Evolutionary conservation across 64 coral and sea anemone genomes (phyloP).

Genomic region (Hydrozoanthus tunicans): DNA sequence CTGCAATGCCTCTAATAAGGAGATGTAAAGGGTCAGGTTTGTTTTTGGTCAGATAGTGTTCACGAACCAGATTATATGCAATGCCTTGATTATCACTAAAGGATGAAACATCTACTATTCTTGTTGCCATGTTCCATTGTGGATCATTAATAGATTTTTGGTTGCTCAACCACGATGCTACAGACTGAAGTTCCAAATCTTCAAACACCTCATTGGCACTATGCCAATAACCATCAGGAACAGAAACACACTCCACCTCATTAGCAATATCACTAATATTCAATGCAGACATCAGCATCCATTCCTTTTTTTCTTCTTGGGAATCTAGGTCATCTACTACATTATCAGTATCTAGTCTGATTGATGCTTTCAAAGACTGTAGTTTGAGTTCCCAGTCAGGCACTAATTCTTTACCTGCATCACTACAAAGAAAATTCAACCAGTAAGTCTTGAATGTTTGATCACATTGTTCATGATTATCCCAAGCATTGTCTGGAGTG

Average conservation of each 20-base stretch:
- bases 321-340: slow-evolving; percentile 46
- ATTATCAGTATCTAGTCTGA: slow-evolving; percentile 34
- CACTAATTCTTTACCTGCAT: slow-evolving; percentile 55
- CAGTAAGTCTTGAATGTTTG: slow-evolving; percentile 19
- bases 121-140: slow-evolving; percentile 6
- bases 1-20: slow-evolving; percentile 29
- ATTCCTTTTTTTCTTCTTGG: not conserved
- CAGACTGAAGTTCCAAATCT: slow-evolving; percentile 1
- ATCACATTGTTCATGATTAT: slow-evolving; percentile 25
- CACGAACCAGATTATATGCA: not conserved
- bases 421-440: slow-evolving; percentile 57
- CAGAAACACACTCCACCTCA: slow-evolving; percentile 21
- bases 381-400: slow-evolving; percentile 58
- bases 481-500: slow-evolving; percentile 41
- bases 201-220: slow-evolving; percentile 24
- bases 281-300: not conserved
- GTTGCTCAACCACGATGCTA: slow-evolving; percentile 28
- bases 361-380: slow-evolving; percentile 31
- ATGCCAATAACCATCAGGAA: slow-evolving; percentile 24
- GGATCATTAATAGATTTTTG: slow-evolving; percentile 2
- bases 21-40: slow-evolving; percentile 16
- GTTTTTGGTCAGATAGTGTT: not conserved
- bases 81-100: slow-evolving; percentile 43
- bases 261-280: not conserved
- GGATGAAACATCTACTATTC: slow-evolving; percentile 21